Evolutionary conservation across 1,140 invertebrate species (phyloP).

Genomic region (Cardiocondyla obscurior): DNA sequence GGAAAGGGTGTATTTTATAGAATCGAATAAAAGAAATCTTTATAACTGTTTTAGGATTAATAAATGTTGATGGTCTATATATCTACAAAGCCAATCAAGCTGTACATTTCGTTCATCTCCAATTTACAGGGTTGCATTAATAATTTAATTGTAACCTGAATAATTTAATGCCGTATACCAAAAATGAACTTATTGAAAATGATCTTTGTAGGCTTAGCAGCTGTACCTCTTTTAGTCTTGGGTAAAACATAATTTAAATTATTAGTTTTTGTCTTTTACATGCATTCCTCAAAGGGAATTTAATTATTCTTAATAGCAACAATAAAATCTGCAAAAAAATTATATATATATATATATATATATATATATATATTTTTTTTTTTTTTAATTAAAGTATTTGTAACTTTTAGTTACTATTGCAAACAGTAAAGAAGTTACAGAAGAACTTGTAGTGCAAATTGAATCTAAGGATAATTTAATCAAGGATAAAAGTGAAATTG

Average conservation of each 20-base stretch:
- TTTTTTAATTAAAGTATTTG: too few relatives aligned
- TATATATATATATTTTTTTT: too few relatives aligned
- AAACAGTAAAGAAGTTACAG: neutral
- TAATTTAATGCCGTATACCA: conserved; percentile 7
- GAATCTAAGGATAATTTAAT: neutral
- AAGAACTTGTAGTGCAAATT: neutral
- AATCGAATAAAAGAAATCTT: neutral
- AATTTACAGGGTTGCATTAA: neutral
- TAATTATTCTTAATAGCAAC: neutral
- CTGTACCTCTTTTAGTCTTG: conserved; percentile 49
- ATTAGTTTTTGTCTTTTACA: neutral
- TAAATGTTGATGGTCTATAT: neutral
- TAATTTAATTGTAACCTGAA: neutral
- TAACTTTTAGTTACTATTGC: conserved; percentile 24
- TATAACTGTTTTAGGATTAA: neutral
- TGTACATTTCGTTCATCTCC: neutral
- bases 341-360: too few relatives aligned
- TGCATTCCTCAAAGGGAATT: neutral
- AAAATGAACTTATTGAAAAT: conserved; percentile 47
- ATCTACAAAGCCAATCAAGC: neutral
- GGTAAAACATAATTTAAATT: conserved; percentile 42
- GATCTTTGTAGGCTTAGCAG: conserved; percentile 14
- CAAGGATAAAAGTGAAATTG: neutral
- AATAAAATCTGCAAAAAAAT: too few relatives aligned
- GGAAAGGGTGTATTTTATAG: too few relatives aligned